Base-by-base conservation (phyloP, 2,888 invertebrate genomes). In the Stenodema calcarata region DNA sequence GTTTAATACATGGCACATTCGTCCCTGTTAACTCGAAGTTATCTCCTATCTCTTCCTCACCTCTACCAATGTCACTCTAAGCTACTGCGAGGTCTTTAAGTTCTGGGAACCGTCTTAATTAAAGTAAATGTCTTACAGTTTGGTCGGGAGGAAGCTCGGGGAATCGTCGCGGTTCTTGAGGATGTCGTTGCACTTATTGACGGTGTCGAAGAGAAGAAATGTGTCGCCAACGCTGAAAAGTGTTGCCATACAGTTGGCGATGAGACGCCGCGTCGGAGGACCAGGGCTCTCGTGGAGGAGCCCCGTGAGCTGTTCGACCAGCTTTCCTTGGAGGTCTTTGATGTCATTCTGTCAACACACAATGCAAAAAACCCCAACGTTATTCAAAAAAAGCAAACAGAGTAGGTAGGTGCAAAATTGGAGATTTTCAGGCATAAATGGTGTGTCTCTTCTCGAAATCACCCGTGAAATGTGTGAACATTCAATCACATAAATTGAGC, bases 141-240 rank as follows among this genome's bases (percentile, higher is more conserved):
- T 95, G 2, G 98, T 97, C 11, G 98, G 96, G 89, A 99, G 93
- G 91, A 97, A 98, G 89, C 97, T 97, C 0, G 98, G 98, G 0
- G 99, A 98, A 91, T 99, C 99, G 93, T 99, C 99, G 91, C 98
- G 98, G 90, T 97, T 97, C 92, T 96, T 97, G 87, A 99, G 93
- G 89, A 98, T 96, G 90, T 99, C 99, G 92, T 99, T 99, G 92
- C 99, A 99, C 90, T 97, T 96, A 92, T 99, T 99, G 85, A 99
- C 98, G 1, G 98, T 98, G 90, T 98, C 98, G 91, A 99, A 99
- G 70, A 99, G 94, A 87, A 97, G 93, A 91, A 98, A 98, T 50
- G 99, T 98, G 91, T 99, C 99, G 0, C 99, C 99, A 18, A 99
- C 98, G 88, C 97, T 97, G 92, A 99, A 99, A 69, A 99, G 92